Evolutionary conservation across 2,888 invertebrate genomes (phyloP).

Genomic region (Phalangium opilio): DNA sequence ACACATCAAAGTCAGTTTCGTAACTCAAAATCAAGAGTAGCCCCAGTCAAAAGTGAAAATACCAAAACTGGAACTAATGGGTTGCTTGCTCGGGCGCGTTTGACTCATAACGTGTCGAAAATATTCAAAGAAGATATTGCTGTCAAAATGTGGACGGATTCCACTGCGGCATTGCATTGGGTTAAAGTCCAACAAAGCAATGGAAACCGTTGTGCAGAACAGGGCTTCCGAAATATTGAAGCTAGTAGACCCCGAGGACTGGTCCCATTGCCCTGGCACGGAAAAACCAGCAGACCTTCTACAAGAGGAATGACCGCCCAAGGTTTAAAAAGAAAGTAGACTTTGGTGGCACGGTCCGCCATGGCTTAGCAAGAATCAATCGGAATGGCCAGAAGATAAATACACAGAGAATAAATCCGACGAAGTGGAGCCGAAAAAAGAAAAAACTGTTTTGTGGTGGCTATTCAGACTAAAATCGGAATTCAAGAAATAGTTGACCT

Average conservation of each 20-base stretch:
- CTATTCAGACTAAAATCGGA: too few relatives aligned
- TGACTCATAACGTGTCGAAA: too few relatives aligned
- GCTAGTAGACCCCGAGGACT: constrained; percentile 7
- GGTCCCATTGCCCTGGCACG: constrained; percentile 20
- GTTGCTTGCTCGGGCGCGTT: constrained; percentile 8
- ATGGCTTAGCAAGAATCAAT: constrained; percentile 11
- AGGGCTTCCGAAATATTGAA: constrained; percentile 20
- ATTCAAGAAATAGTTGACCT: too few relatives aligned
- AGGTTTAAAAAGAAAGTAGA: too few relatives aligned
- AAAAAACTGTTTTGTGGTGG: too few relatives aligned
- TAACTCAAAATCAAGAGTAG: constrained; percentile 11
- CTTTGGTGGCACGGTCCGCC: constrained; percentile 23
- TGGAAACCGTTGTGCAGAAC: constrained; percentile 17
- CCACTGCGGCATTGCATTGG: constrained; percentile 19
- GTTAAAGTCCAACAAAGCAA: constrained; percentile 6
- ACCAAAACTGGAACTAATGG: constrained; percentile 19
- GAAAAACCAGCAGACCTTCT: constrained; percentile 25
- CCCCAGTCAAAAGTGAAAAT: constrained; percentile 20
- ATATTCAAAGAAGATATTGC: not conserved
- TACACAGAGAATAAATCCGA: too few relatives aligned
- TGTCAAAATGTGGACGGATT: constrained; percentile 18
- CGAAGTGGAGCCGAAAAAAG: too few relatives aligned
- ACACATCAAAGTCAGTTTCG: constrained; percentile 11
- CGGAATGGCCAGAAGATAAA: not conserved
- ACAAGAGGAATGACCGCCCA: constrained; percentile 4